Base-by-base conservation (phyloP, 1,140 invertebrate species). In the Microplitis mediator region DNA sequence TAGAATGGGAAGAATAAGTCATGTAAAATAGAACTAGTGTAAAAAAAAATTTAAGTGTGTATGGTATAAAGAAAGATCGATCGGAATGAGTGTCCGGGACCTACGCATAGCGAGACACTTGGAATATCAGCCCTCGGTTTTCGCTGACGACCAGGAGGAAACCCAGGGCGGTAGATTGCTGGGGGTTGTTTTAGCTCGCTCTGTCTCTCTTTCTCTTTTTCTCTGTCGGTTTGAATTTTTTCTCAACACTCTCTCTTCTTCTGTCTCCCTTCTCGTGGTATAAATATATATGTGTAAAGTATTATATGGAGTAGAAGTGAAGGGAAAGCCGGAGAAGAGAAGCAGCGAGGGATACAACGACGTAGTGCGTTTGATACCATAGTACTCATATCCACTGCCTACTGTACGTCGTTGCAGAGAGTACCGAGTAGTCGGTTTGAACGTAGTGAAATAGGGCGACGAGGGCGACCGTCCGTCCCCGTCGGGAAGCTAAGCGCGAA, bases 81-180 rank as follows among this genome's bases (percentile, higher is more conserved):
- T 72, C 58, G 58, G 70, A 32, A 61, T n/a, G 69, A 52, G 63
- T 66, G 69, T 74, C 35, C 69, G 58, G 65, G 56, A 74, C 73
- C 73, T 56, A 74, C 68, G 68, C 68, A 71, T 74, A 74, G 73
- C 56, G 66, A 71, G 52, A 74, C 45, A 71, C 61, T 58, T 65
- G 14, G 62, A 67, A 39, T 45, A 45, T 45, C 54, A 70, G 62
- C 73, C 73, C 68, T 45, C 11, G 39, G 39, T 45, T 45, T 61
- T 69, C 69, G 68, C 54, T 63, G 73, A 54, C 65, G 56, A 52
- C 73, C 73, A 74, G 54, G 73, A 74, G 73, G 69, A 65, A 65
- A 45, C 39, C 68, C 70, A 69, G 74, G 70, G 60, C 71, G 66
- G 70, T 75, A 51, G 56, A 71, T 74, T 62, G 66, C 70, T 51